Evolutionary conservation across 2,113 vertebrate genomes (phyloP).

Genomic region (Pteruthius melanotis): DNA sequence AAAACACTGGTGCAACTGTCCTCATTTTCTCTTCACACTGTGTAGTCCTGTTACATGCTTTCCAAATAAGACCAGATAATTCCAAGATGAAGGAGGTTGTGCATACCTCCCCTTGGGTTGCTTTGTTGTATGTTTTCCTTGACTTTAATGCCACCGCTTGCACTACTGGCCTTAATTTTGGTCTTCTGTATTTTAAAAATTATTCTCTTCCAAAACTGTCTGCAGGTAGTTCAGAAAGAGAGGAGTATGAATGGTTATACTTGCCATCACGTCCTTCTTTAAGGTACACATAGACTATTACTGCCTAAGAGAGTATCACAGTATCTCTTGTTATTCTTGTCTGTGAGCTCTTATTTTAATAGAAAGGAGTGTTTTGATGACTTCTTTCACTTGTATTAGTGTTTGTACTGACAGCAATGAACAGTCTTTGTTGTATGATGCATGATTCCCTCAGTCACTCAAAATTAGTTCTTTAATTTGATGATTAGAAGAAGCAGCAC

Average conservation of each 20-base stretch:
- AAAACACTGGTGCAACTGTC: background rate
- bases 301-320: background rate
- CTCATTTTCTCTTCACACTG: background rate
- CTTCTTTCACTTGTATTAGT: background rate
- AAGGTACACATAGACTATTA: background rate
- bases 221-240: background rate
- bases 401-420: background rate
- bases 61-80: background rate
- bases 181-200: background rate
- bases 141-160: background rate
- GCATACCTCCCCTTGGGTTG: background rate
- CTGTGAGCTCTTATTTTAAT: background rate
- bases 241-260: background rate
- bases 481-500: background rate
- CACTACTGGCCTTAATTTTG: background rate
- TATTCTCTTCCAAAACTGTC: background rate
- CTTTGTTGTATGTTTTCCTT: background rate
- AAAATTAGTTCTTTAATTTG: background rate
- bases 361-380: background rate
- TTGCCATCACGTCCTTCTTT: accelerated
- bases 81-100: background rate
- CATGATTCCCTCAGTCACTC: background rate
- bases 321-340: background rate
- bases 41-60: background rate
- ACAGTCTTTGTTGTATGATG: background rate